Conservation (phyloP, 2,888 invertebrate species). For the Hemaris fuciformis region DNA sequence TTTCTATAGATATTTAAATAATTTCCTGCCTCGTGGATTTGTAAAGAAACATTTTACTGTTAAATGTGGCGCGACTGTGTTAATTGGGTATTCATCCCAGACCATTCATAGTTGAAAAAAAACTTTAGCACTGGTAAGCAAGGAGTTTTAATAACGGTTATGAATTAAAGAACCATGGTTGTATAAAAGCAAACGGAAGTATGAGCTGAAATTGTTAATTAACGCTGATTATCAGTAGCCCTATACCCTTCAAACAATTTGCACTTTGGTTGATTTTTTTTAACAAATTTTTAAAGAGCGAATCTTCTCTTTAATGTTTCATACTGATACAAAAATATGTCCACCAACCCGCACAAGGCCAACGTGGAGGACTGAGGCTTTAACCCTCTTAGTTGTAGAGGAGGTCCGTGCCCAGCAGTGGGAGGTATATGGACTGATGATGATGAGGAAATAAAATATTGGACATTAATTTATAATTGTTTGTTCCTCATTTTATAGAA, state of each 20-base stretch:
- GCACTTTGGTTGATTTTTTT: too few relatives aligned
- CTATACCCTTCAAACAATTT: neutral
- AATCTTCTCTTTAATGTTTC: too few relatives aligned
- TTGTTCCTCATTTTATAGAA: too few relatives aligned
- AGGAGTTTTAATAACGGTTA: neutral
- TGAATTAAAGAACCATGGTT: neutral
- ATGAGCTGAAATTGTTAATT: neutral
- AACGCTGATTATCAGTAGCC: neutral
- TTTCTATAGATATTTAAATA: neutral
- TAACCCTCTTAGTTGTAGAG: too few relatives aligned
- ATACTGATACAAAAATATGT: too few relatives aligned
- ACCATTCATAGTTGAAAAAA: neutral
- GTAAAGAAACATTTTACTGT: slow-evolving; percentile 3
- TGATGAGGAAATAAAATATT: too few relatives aligned
- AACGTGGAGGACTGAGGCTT: too few relatives aligned
- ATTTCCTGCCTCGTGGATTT: neutral
- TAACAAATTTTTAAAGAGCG: too few relatives aligned
- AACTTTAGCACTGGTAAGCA: neutral
- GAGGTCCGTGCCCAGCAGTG: too few relatives aligned
- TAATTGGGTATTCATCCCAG: slow-evolving; percentile 3
- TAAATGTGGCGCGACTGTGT: slow-evolving; percentile 4
- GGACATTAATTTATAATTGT: too few relatives aligned
- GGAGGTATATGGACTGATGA: too few relatives aligned
- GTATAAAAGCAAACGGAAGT: neutral
- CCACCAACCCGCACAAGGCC: too few relatives aligned